Percentiles rank a stretch among this genome's conserved stretches.
Conservation (phyloP, 2,797 vertebrate genomes). For the Rhinichthys osculus region DNA sequence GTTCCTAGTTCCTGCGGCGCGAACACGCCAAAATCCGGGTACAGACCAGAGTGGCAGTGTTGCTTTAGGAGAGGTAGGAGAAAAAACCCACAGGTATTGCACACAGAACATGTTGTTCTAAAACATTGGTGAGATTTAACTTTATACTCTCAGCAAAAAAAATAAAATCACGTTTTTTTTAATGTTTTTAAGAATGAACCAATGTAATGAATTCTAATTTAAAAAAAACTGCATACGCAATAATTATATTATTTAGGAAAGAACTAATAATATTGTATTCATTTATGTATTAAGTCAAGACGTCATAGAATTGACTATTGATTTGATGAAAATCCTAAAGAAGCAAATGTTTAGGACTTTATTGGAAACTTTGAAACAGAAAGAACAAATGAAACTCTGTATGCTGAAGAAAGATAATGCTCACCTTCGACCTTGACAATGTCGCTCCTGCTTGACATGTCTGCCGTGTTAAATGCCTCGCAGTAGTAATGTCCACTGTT, state of each 20-base stretch:
- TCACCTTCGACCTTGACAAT: conserved; percentile 64
- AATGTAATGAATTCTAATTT: neutral
- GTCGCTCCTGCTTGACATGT: conserved; percentile 52
- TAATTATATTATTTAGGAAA: neutral
- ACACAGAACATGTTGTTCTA: neutral
- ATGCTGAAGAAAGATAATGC: neutral
- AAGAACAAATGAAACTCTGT: neutral
- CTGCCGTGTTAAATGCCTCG: conserved; percentile 70
- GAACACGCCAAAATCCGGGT: no score
- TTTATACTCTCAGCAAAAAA: neutral
- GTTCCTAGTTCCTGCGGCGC: no score
- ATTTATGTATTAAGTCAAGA: neutral
- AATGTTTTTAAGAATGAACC: no score
- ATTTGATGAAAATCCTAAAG: neutral
- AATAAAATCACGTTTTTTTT: neutral
- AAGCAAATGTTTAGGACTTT: neutral
- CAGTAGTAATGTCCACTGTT: conserved; percentile 74
- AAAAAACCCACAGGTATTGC: neutral
- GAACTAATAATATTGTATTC: no score
- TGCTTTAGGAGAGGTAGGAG: neutral
- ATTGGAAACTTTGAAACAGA: neutral
- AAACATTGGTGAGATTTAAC: neutral
- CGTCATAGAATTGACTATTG: neutral
- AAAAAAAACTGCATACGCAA: neutral
- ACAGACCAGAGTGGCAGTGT: neutral